phyloP scores from a whole-genome alignment of 2,888 invertebrate species.

The Aphodius sticticus region DNA sequence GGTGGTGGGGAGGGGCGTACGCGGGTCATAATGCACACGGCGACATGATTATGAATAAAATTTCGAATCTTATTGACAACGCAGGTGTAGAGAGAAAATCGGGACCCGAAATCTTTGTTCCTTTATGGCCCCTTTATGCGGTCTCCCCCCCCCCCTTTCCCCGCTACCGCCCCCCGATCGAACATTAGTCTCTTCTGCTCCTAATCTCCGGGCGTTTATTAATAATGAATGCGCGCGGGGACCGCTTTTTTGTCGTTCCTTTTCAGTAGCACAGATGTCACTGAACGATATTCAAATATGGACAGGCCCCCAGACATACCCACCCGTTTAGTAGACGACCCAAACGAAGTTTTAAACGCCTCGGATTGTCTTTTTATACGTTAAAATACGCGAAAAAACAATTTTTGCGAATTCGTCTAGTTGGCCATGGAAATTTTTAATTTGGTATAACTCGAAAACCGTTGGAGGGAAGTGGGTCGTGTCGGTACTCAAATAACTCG shows the following conservation, averaged over 20 bases:
- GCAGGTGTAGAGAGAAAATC: conserved; percentile 18
- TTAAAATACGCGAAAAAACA: not conserved
- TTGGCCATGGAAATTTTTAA: not conserved
- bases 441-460: not conserved
- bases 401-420: not conserved
- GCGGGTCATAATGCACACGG: conserved; percentile 18
- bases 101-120: not conserved
- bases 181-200: conserved; percentile 20
- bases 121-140: not conserved
- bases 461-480: not conserved
- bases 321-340: not conserved
- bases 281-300: conserved; percentile 25
- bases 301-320: not conserved
- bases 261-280: conserved; percentile 18
- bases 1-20: not conserved
- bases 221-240: conserved; percentile 20
- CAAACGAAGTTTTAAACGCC: conserved; percentile 19
- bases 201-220: conserved; percentile 28
- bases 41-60: conserved; percentile 24
- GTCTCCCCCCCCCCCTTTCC: not conserved
- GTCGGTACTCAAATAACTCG: not conserved
- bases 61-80: conserved; percentile 24
- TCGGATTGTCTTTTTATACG: not conserved
- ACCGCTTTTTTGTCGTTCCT: conserved; percentile 18
- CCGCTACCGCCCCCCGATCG: conserved; percentile 6